These are phyloP conservation scores for Tethya wilhelma DNA, from an alignment of 37 sponge, comb jelly and placozoan species.

Conservation along the genomic window DNA sequence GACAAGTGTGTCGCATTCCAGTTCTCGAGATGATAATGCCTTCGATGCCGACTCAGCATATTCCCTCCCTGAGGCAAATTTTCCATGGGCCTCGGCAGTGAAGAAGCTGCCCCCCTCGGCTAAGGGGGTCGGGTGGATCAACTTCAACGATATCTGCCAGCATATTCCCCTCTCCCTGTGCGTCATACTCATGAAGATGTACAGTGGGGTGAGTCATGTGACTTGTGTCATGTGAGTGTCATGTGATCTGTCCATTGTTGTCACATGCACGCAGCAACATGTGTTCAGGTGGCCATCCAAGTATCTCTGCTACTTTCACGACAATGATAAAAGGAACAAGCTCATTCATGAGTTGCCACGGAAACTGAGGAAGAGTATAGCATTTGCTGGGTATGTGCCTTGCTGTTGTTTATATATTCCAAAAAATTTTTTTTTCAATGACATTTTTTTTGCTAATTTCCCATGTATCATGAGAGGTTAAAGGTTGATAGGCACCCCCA, in stretches of 20 bases:
- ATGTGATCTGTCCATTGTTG: neutral
- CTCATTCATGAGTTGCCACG: slow-evolving; percentile 13
- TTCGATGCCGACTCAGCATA: too few species aligned
- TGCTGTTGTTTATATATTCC: too few species aligned
- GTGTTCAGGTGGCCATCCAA: neutral
- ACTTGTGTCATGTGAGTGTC: neutral
- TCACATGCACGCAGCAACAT: neutral
- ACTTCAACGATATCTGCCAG: slow-evolving; percentile 9
- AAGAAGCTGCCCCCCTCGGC: neutral
- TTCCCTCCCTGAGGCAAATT: too few species aligned
- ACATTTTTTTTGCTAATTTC: too few species aligned
- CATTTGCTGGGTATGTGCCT: neutral
- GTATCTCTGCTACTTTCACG: slow-evolving; percentile 12
- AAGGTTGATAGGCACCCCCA: too few species aligned
- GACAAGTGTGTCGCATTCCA: too few species aligned
- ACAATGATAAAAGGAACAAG: slow-evolving; percentile 3
- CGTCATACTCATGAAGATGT: slow-evolving; percentile 16
- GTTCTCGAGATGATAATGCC: too few species aligned
- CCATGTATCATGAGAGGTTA: too few species aligned
- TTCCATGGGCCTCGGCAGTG: slow-evolving; percentile 34
- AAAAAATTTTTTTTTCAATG: too few species aligned
- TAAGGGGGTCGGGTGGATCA: slow-evolving; percentile 24
- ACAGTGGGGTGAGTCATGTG: neutral
- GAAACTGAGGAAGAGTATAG: slow-evolving; percentile 4
- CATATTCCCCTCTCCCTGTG: slow-evolving; percentile 55